phyloP scores from a whole-genome alignment of 2,797 vertebrate species.

The Epinephelus awoara region DNA sequence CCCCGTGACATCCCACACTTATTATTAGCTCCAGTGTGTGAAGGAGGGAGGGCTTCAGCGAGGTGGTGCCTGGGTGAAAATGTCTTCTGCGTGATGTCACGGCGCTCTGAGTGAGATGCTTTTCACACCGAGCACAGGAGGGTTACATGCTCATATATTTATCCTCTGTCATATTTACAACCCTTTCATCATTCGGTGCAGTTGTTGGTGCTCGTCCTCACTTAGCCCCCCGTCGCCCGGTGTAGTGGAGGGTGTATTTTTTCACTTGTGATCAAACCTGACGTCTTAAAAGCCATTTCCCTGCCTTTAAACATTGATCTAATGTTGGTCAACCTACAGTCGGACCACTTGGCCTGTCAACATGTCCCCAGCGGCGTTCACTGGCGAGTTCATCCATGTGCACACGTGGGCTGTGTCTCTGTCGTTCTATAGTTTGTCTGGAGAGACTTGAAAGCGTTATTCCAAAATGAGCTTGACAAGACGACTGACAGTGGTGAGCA shows the following conservation, averaged over 20 bases:
- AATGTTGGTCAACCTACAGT: constrained; percentile 50
- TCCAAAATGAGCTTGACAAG: neutral
- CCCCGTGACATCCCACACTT: constrained; percentile 32
- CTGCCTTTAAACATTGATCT: constrained; percentile 67
- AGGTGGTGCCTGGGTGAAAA: constrained; percentile 28
- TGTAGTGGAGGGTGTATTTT: constrained; percentile 27
- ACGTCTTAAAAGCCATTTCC: constrained; percentile 69
- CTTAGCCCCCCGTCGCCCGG: constrained; percentile 8
- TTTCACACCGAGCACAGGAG: constrained; percentile 35
- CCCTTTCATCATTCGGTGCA: constrained; percentile 36
- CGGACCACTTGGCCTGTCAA: constrained; percentile 45
- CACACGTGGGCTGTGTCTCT: neutral
- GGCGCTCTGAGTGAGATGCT: constrained; percentile 15
- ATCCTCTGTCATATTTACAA: constrained; percentile 40
- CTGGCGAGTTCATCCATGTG: constrained; percentile 22
- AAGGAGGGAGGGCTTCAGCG: constrained; percentile 34
- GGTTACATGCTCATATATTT: constrained; percentile 9
- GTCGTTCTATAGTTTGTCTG: constrained; percentile 2
- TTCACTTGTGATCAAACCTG: constrained; percentile 52
- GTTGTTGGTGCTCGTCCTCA: constrained; percentile 1
- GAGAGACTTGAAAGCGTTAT: neutral
- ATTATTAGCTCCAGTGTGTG: constrained; percentile 54
- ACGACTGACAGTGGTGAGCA: constrained; percentile 8
- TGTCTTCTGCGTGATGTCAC: constrained; percentile 9
- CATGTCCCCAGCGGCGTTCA: constrained; percentile 30